A percentile compares a stretch with the other conserved stretches of the same genome.
Evolutionary conservation across 2,113 vertebrate species (phyloP).

Genomic region (Myocastor coypus): DNA sequence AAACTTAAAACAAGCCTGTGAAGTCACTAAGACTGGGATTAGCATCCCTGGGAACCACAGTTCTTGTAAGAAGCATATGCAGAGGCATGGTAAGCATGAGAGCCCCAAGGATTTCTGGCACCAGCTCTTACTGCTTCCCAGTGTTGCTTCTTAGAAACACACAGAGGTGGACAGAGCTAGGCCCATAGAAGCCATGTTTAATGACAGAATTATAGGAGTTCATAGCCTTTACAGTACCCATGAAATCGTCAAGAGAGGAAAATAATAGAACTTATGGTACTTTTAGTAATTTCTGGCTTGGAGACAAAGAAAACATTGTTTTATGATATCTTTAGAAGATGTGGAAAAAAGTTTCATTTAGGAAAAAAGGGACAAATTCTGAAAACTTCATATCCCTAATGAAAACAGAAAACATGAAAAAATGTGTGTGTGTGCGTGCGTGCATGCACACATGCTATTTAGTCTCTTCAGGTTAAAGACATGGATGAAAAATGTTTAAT

Average conservation of each 20-base stretch:
- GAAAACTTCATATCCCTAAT: background rate
- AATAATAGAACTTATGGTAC: background rate
- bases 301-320: background rate
- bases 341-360: background rate
- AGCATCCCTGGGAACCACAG: background rate
- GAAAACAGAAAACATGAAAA: conserved; percentile 2
- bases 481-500: background rate
- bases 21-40: background rate
- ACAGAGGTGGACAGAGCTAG: background rate
- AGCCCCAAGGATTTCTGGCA: background rate
- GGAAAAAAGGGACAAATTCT: conserved; percentile 9
- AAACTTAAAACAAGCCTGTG: conserved; percentile 15
- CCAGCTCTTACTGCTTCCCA: background rate
- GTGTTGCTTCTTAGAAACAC: background rate
- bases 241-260: background rate
- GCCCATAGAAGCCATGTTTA: background rate
- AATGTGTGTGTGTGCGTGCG: background rate
- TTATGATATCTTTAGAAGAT: conserved; percentile 6
- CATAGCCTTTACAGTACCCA: background rate
- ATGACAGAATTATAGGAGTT: background rate
- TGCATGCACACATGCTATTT: background rate
- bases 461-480: background rate
- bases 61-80: background rate
- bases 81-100: background rate
- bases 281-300: conserved; percentile 39